Conservation (phyloP, 2,113 vertebrate species). For the Tetrax tetrax region DNA sequence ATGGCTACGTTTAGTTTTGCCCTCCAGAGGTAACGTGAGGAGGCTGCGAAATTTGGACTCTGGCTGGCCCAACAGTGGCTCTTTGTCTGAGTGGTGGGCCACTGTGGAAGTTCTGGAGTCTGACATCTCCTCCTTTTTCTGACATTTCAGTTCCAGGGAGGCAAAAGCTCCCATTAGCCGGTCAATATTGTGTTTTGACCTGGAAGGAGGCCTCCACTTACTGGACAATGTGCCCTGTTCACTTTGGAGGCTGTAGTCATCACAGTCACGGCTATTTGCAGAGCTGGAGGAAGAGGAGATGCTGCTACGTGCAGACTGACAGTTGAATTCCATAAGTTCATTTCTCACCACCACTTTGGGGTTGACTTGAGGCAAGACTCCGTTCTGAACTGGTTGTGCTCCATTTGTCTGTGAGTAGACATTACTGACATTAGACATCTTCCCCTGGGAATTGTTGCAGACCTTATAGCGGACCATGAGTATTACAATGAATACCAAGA, state of each 20-base stretch:
- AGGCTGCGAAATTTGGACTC: constrained; percentile 87
- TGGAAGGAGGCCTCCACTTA: constrained; percentile 85
- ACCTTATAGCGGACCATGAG: constrained; percentile 97
- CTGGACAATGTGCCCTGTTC: constrained; percentile 84
- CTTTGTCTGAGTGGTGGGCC: constrained; percentile 86
- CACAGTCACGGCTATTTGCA: constrained; percentile 82
- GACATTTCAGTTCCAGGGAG: constrained; percentile 91
- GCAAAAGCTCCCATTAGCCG: constrained; percentile 94
- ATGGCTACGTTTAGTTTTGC: constrained; percentile 93
- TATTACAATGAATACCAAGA: constrained; percentile 94
- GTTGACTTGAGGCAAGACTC: constrained; percentile 77
- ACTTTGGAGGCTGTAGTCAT: constrained; percentile 80
- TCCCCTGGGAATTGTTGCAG: constrained; percentile 82
- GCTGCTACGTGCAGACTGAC: constrained; percentile 86
- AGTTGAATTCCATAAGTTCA: constrained; percentile 89
- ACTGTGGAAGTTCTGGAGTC: constrained; percentile 81
- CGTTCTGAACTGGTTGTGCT: constrained; percentile 81
- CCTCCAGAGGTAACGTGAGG: constrained; percentile 89
- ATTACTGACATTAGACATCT: constrained; percentile 87
- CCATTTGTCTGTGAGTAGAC: constrained; percentile 93
- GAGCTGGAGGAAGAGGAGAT: constrained; percentile 88
- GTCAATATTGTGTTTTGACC: constrained; percentile 87
- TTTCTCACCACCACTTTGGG: constrained; percentile 88
- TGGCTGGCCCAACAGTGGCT: constrained; percentile 89
- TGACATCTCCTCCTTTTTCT: constrained; percentile 79